Evolutionary conservation across 2,113 vertebrate genomes (phyloP), one percentile per base, ranked within the genome.

Genomic region (Okapia johnstoni): DNA sequence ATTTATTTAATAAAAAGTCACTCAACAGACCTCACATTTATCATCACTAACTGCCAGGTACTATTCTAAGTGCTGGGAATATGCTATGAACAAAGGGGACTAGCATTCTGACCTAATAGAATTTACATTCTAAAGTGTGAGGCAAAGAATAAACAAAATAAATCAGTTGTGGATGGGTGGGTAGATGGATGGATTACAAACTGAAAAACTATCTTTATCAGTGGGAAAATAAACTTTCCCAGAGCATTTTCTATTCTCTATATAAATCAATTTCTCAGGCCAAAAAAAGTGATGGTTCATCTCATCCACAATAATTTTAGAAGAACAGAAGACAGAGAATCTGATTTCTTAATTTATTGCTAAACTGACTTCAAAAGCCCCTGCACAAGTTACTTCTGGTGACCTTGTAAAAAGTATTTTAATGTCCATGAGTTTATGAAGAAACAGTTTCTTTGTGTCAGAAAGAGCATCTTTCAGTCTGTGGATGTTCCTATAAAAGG

Each of bases 1-100:
- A 52, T 85, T 88, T 92, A 79, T 66, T 33, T 76, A 96, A 94
- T 88, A 57, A 96, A 96, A 88, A 85, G 76, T 66, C 40, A 63
- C 17, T 89, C 46, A 55, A 30, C 12, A 58, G 46, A 33, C 36
- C 48, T 96, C 14, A 60, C 6, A 66, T 79, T 55, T 81, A 66
- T 94, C 52, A 93, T 66, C 79, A 85, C n/a, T 54, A 76, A 73
- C 54, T 73, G 23, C 28, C 70, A 93, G 28, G 61, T 40, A 85
- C 30, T 88, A 8, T 91, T 61, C 46, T 85, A 91, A 63, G 48
- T 40, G 26, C 36, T 86, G 33, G 43, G 30, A 46, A 77, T 89
- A 73, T 8, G 28, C 46, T 61, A 76, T 40, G n/a, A 96, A 79
- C 33, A 63, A 84, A 52, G 58, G 3, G 17, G n/a, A 84, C 48